A percentile compares a stretch with the other conserved stretches of the same genome.
phyloP scores from a whole-genome alignment of 2,113 vertebrate species.

The Aspidoscelis tigris region DNA sequence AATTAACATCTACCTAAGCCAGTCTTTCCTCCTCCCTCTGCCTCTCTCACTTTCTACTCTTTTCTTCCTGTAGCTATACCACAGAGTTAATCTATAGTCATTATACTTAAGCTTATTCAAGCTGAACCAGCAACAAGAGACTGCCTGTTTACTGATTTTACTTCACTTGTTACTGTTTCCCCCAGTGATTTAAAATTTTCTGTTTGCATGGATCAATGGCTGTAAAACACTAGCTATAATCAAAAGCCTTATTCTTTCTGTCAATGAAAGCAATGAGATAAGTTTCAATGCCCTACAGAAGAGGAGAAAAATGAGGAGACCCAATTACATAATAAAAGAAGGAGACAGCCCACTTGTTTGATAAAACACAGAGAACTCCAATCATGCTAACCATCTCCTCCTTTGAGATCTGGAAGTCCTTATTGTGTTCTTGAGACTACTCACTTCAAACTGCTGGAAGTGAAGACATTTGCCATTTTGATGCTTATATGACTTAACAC shows the following conservation, averaged over 20 bases:
- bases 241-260: conserved; percentile 71
- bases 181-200: conserved; percentile 41
- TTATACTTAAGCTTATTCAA: conserved; percentile 4
- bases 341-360: conserved; percentile 67
- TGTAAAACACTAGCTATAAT: conserved; percentile 59
- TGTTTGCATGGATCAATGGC: conserved; percentile 28
- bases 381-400: conserved; percentile 74
- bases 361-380: conserved; percentile 58
- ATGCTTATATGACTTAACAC: conserved; percentile 77
- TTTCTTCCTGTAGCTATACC: neutral
- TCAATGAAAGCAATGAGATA: conserved; percentile 72
- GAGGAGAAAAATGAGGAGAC: conserved; percentile 41
- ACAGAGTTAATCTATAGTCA: neutral
- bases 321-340: conserved; percentile 69
- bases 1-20: neutral
- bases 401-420: conserved; percentile 75
- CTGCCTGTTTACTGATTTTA: conserved; percentile 26
- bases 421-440: conserved; percentile 69
- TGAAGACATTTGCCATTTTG: conserved; percentile 75
- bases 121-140: conserved; percentile 10
- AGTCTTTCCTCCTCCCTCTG: neutral
- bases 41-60: too few species aligned
- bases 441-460: conserved; percentile 72
- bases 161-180: conserved; percentile 17
- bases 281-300: conserved; percentile 58